A percentile compares a stretch with the other conserved stretches of the same genome.
phyloP scores from a whole-genome alignment of 2,113 vertebrate species.

The Gallinago jamesoni region DNA sequence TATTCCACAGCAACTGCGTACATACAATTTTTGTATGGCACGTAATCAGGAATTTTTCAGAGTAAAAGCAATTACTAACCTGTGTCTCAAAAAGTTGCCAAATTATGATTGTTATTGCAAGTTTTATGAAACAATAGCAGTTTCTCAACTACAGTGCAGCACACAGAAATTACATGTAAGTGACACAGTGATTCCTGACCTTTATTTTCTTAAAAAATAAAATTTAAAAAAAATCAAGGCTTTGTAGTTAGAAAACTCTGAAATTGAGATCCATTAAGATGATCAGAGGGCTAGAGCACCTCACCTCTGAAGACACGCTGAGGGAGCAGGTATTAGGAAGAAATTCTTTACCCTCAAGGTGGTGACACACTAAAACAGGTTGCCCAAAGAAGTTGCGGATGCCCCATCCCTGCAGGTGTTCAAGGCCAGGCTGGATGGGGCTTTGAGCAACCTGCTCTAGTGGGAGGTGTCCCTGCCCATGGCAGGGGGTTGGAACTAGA shows the following conservation, averaged over 20 bases:
- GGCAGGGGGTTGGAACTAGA: neutral
- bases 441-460: neutral
- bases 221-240: neutral
- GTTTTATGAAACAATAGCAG: neutral
- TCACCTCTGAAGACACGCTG: neutral
- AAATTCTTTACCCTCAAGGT: neutral
- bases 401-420: neutral
- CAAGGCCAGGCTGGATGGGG: neutral
- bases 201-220: neutral
- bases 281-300: neutral
- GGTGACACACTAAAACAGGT: neutral
- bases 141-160: neutral
- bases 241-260: neutral
- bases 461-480: neutral
- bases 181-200: neutral
- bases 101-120: neutral
- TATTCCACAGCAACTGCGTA: accelerated
- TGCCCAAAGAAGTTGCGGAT: neutral
- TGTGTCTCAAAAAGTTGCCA: neutral
- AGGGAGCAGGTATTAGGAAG: neutral
- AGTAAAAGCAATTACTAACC: neutral
- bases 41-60: neutral
- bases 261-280: neutral
- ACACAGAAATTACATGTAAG: neutral
- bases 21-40: neutral